Evolutionary conservation across 2,888 invertebrate species (phyloP), one percentile per base, ranked within the genome.

Genomic region (Netelia virgata): DNA sequence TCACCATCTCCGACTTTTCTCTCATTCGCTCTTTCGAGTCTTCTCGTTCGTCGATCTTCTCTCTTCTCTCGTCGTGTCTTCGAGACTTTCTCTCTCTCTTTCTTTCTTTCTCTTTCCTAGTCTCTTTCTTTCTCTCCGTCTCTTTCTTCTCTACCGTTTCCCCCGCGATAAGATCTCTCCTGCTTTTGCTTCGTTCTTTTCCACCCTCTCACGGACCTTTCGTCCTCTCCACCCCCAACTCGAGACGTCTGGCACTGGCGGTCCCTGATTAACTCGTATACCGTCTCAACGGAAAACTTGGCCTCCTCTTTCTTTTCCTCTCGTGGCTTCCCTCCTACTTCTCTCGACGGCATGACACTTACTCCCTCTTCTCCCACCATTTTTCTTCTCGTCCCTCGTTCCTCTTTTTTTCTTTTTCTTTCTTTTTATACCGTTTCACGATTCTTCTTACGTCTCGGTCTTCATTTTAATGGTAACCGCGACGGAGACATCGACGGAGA

Each of bases 181-280:
- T 68, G 50, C 69, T 75, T 84, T 66, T 66, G 61, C 43, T 75
- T 87, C 86, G 87, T 89, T 86, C 28, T 78, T 64, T 47, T 53
- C 53, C 75, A 86, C 85, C 76, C 88, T 83, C 88, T 89, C 87
- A 69, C 69, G 14, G 28, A 57, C 18, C 61, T 69, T 90, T 87
- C 16, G 64, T 66, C 61, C 47, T 43, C 64, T 87, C 84, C 76
- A 88, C 85, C 88, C 89, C 87, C 57, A 91, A 88, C 91, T 90
- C 89, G 89, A 90, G 90, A 91, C 89, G 90, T 91, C 91, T 91
- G 92, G 89, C 88, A 89, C 87, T 89, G 90, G 90, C 89, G 89
- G 90, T 90, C 89, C 86, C 90, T 92, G 92, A 92, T 92, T 92
- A 92, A 92, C 91, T 91, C 90, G 88, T 87, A 90, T 88, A 87